Evolutionary conservation across 2,797 vertebrate genomes (phyloP), one percentile per base, ranked within the genome.

Genomic region (Chromis chromis): DNA sequence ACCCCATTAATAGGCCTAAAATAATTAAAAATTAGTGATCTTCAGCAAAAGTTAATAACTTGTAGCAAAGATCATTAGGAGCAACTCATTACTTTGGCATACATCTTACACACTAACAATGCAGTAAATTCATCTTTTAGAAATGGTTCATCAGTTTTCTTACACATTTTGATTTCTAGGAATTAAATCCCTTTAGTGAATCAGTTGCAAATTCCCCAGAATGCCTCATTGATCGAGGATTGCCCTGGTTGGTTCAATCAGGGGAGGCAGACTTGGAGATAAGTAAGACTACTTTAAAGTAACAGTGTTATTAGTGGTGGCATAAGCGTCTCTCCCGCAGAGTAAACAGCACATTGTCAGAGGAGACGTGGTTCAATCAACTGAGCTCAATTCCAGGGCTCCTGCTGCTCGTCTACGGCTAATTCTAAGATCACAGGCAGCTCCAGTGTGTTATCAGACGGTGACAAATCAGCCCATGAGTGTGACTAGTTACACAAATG

Each of bases 401-500:
- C n/a, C n/a, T 54, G 67, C 73, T 48, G 67, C 22, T 36, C 33
- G 33, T 76, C 31, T 25, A 10, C 9, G 19, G 63, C 52, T 75
- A 31, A 13, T 10, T 31, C 22, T 5, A 1, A 44, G 76, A 63
- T 53, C 76, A 33, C 0, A 13, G 8, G 16, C 7, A 48, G 65
- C 25, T 9, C 17, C 53, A 9, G 21, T 53, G 28, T 63, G 49
- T 60, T 66, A 58, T 55, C 67, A 36, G 56, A 56, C 63, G 4
- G 28, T 68, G 74, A 76, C 71, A 55, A 55, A 27, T 44, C 22
- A 74, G 71, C 44, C 25, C 65, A 5, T 36, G 48, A 63, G n/a
- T 36, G 63, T 71, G 64, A 76, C 77, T 70, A 59, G 56, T 4
- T 5, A 54, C 10, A 62, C 36, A 53, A 67, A 79, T 24, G 44